phyloP scores from a whole-genome alignment of 2,797 vertebrate genomes.

The Esox lucius region DNA sequence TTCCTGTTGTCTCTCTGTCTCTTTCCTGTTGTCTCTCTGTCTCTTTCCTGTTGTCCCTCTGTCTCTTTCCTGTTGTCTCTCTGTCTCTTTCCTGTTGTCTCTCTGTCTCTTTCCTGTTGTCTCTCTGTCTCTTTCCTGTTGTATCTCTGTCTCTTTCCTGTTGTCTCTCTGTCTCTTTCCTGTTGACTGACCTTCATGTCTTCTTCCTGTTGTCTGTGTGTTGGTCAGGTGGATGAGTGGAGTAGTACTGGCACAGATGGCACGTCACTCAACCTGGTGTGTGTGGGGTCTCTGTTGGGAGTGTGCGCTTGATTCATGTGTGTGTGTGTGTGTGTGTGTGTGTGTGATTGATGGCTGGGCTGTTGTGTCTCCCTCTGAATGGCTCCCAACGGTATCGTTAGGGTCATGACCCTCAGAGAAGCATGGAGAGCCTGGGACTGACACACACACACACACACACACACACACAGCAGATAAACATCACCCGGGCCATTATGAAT shows the following conservation, averaged over 20 bases:
- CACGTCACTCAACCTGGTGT: conserved; percentile 10
- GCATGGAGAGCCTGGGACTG: conserved; percentile 45
- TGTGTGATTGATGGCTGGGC: conserved; percentile 5
- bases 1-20: no score
- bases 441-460: conserved; percentile 25
- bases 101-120: no score
- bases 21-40: no score
- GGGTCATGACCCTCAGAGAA: conserved; percentile 51
- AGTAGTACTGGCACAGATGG: conserved; percentile 57
- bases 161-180: no score
- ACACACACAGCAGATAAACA: conserved; percentile 63
- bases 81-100: no score
- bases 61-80: no score
- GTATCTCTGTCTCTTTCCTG: no score
- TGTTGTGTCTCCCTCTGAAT: conserved; percentile 21
- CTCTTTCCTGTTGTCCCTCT: no score
- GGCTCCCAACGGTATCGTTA: conserved; percentile 57
- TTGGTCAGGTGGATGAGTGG: conserved; percentile 37
- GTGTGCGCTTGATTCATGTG: not conserved
- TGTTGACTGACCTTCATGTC: no score
- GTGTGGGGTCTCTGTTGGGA: not conserved
- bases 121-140: no score
- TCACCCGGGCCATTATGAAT: conserved; percentile 58
- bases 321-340: not conserved
- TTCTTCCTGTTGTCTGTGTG: not conserved